Conservation (phyloP, 2,888 invertebrate species). For the Agrilus biguttatus region DNA sequence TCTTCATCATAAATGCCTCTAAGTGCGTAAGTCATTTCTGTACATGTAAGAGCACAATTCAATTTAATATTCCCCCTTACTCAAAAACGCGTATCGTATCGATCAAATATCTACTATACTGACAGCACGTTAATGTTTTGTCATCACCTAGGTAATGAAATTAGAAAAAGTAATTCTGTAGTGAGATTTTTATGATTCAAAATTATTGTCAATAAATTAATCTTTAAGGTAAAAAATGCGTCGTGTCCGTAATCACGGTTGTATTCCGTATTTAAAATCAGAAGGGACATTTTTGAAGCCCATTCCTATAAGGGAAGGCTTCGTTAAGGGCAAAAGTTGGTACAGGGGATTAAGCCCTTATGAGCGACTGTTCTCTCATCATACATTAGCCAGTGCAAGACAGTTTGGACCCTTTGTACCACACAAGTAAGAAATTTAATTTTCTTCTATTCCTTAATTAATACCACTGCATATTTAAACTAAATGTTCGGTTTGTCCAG, state of each 20-base stretch:
- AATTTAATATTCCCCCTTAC: too few relatives aligned
- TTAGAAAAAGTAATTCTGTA: background rate
- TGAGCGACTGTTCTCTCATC: conserved; percentile 36
- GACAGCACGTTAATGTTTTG: too few relatives aligned
- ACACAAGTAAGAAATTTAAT: conserved; percentile 14
- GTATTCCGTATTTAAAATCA: conserved; percentile 29
- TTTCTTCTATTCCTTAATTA: too few relatives aligned
- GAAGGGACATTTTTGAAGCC: conserved; percentile 34
- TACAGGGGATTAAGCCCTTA: conserved; percentile 25
- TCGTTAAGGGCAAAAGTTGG: conserved; percentile 23
- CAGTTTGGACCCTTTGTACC: conserved; percentile 31
- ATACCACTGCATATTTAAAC: too few relatives aligned
- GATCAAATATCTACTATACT: too few relatives aligned
- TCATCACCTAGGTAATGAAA: too few relatives aligned
- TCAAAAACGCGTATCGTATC: too few relatives aligned
- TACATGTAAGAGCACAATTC: too few relatives aligned
- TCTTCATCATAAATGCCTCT: conserved; percentile 34
- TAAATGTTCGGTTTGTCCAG: too few relatives aligned
- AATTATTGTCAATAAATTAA: background rate
- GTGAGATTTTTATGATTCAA: background rate
- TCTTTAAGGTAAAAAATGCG: too few relatives aligned
- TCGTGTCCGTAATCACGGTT: conserved; percentile 21
- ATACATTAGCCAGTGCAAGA: conserved; percentile 38
- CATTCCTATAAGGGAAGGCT: conserved; percentile 13
- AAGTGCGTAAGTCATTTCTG: too few relatives aligned